Percentiles rank a stretch among this genome's conserved stretches.
Evolutionary conservation across 2,113 vertebrate genomes (phyloP).

Genomic region (Pteronura brasiliensis): DNA sequence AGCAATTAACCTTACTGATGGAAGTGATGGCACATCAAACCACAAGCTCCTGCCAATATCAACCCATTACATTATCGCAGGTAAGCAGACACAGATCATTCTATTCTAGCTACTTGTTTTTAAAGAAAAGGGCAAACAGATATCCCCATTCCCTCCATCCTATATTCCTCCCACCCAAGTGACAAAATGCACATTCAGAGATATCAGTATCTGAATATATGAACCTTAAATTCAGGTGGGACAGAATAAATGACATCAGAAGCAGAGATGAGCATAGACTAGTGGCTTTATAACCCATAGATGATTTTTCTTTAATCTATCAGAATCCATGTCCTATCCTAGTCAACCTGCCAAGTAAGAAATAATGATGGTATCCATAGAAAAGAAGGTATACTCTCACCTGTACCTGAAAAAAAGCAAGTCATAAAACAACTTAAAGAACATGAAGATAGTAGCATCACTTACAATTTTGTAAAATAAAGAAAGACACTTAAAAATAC

Average conservation of each 20-base stretch:
- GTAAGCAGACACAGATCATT: slow-evolving; percentile 64
- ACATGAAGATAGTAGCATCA: background rate
- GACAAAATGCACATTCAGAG: background rate
- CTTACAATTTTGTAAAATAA: background rate
- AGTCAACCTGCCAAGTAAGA: background rate
- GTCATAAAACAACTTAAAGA: background rate
- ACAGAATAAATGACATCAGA: slow-evolving; percentile 25
- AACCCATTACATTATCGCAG: slow-evolving; percentile 66
- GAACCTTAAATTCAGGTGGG: background rate
- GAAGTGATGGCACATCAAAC: slow-evolving; percentile 72
- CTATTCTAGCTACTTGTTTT: background rate
- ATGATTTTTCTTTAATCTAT: slow-evolving; percentile 18
- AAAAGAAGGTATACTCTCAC: background rate
- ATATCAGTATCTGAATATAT: background rate
- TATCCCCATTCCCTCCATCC: background rate
- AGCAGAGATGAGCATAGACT: background rate
- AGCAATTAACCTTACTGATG: slow-evolving; percentile 81
- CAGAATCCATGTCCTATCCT: background rate
- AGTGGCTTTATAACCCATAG: background rate
- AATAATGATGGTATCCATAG: background rate
- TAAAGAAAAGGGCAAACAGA: slow-evolving; percentile 37
- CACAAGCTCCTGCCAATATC: slow-evolving; percentile 60
- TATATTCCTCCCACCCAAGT: background rate
- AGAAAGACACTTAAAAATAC: background rate
- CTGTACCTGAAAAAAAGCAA: background rate